Evolutionary conservation across 2,888 invertebrate genomes (phyloP).

Genomic region (Mallateleia sp.): DNA sequence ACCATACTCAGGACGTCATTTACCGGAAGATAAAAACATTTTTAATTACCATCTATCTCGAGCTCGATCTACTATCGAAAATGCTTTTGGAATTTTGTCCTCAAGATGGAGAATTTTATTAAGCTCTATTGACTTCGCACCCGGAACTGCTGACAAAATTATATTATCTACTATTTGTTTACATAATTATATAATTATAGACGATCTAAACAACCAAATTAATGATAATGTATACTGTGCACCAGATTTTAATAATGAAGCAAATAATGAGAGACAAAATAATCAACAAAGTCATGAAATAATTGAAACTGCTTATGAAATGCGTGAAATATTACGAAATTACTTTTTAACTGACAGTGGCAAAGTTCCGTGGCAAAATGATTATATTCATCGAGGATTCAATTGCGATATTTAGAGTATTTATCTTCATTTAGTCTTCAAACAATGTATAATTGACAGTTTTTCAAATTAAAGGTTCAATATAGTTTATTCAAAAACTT

Average conservation of each 20-base stretch:
- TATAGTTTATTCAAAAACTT: no score
- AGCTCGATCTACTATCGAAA: conserved; percentile 70
- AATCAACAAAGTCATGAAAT: not conserved
- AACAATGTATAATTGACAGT: no score
- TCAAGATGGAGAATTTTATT: conserved; percentile 67
- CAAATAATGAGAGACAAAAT: no score
- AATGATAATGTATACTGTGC: no score
- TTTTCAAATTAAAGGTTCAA: no score
- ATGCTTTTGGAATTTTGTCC: conserved; percentile 75
- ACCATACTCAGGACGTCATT: conserved; percentile 67
- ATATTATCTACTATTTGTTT: conserved; percentile 28
- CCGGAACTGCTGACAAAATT: conserved; percentile 26
- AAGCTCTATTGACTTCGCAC: conserved; percentile 49
- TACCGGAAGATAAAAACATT: conserved; percentile 50
- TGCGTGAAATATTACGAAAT: conserved; percentile 42
- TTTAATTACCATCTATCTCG: conserved; percentile 75
- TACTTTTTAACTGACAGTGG: conserved; percentile 47
- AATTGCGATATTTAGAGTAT: conserved; percentile 28
- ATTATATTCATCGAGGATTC: conserved; percentile 34
- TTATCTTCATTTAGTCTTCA: no score
- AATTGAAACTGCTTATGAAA: no score
- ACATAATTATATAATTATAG: conserved; percentile 49
- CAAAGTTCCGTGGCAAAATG: conserved; percentile 52
- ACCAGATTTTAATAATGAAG: no score
- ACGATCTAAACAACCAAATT: no score